These are phyloP conservation scores for Solenopsis invicta DNA, from an alignment of 1,140 invertebrate species.

Conservation along the genomic window DNA sequence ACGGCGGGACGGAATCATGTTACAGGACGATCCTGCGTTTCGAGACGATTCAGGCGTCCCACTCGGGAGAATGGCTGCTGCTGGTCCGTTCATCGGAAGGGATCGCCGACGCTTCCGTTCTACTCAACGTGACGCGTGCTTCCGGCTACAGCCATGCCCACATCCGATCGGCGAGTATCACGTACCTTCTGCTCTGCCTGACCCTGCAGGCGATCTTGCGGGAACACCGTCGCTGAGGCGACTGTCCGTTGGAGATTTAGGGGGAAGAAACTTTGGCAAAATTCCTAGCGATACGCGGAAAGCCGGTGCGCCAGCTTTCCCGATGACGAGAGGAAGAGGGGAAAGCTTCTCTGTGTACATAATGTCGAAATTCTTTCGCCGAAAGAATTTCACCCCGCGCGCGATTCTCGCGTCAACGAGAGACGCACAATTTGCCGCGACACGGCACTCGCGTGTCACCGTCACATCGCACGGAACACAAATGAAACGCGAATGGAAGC, in stretches of 20 bases:
- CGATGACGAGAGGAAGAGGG: not conserved
- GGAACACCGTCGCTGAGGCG: constrained; percentile 76
- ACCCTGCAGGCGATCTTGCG: constrained; percentile 75
- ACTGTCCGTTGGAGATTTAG: not conserved
- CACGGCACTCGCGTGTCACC: not conserved
- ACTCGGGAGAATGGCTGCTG: constrained; percentile 88
- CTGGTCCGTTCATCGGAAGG: constrained; percentile 88
- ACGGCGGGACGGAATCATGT: constrained; percentile 86
- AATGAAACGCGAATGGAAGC: constrained; percentile 39
- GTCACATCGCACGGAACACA: constrained; percentile 18
- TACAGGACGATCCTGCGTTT: constrained; percentile 87
- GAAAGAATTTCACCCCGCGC: constrained; percentile 35
- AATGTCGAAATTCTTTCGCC: constrained; percentile 31
- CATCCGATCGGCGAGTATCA: constrained; percentile 77
- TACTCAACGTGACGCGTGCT: constrained; percentile 88
- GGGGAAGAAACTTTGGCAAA: constrained; percentile 43
- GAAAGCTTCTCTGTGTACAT: constrained; percentile 39
- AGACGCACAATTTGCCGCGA: constrained; percentile 28
- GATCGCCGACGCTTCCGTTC: constrained; percentile 87
- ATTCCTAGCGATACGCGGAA: constrained; percentile 37
- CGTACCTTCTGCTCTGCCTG: constrained; percentile 80
- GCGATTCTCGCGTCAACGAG: constrained; percentile 32
- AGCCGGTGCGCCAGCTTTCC: constrained; percentile 11
- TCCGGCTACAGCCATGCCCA: constrained; percentile 83
- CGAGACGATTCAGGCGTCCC: constrained; percentile 86